phyloP scores from a whole-genome alignment of 2,888 invertebrate genomes.

The Xanthorhoe spadicearia region DNA sequence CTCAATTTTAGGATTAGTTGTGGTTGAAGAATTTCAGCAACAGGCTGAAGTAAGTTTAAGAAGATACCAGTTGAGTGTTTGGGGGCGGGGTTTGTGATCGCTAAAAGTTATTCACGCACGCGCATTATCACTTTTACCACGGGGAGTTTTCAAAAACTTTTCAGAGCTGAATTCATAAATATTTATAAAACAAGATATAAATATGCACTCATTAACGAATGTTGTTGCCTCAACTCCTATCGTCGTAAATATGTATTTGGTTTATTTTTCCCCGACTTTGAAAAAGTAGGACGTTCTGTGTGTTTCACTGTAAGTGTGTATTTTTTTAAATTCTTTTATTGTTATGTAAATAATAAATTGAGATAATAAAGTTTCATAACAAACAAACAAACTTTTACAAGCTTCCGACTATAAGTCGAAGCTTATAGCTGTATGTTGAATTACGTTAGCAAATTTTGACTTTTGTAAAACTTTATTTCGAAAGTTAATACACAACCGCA shows the following conservation, averaged over 20 bases:
- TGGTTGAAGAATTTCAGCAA: slow-evolving; percentile 11
- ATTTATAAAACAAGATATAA: slow-evolving; percentile 4
- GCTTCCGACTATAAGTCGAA: too few relatives aligned
- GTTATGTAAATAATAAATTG: too few relatives aligned
- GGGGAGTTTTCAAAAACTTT: slow-evolving; percentile 14
- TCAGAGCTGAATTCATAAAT: not conserved
- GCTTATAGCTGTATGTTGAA: not conserved
- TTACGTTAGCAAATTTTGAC: not conserved
- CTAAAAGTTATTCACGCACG: slow-evolving; percentile 59
- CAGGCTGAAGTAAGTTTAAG: slow-evolving; percentile 23
- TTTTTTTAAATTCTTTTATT: too few relatives aligned
- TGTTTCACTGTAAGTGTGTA: too few relatives aligned
- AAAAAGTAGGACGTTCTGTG: too few relatives aligned
- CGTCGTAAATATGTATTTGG: too few relatives aligned
- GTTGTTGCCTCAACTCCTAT: slow-evolving; percentile 16
- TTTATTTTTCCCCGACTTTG: too few relatives aligned
- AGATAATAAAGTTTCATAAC: too few relatives aligned
- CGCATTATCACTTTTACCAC: slow-evolving; percentile 55
- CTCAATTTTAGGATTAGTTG: slow-evolving; percentile 17
- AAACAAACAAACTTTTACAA: too few relatives aligned
- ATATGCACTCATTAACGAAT: slow-evolving; percentile 10
- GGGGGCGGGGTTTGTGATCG: slow-evolving; percentile 68
- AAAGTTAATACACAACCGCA: not conserved
- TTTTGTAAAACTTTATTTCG: not conserved
- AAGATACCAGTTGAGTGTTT: slow-evolving; percentile 62